Evolutionary conservation across 2,888 invertebrate species (phyloP), one percentile per base, ranked within the genome.

Genomic region (Nephrotoma appendiculata): DNA sequence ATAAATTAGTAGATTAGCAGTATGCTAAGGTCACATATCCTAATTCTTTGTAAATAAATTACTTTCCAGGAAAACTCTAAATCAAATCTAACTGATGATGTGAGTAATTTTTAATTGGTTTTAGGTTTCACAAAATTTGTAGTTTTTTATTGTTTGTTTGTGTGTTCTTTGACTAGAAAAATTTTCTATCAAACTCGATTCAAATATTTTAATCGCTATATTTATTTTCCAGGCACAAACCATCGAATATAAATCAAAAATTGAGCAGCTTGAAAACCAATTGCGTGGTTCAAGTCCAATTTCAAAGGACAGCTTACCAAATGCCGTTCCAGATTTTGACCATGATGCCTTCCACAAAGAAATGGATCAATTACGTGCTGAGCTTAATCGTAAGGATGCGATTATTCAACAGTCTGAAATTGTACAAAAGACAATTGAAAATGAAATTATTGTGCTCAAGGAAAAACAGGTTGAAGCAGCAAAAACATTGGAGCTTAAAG

Each of bases 241-340:
- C 3, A 90, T 91, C 88, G 91, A 90, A 7, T 91, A 91, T 88
- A 91, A 90, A 88, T 91, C 91, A 87, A 91, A 90, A 88, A 91
- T 91, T 41, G 88, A 89, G 45, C 90, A 90, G 87, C 88, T 91
- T 87, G 91, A 91, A 87, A 89, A 90, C 87, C 90, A 90, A 88
- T 88, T 91, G 19, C 89, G 88, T 0, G 88, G 71, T 71, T 31
- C n/a, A 9, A 71, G 71, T 1, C 31, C 71, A 31, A 71, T 71
- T 71, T 31, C 31, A 31, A 71, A 71, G 31, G 71, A 71, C 31
- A 71, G 71, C 31, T 9, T 71, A 71, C 7, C 31, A 71, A 31
- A 31, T 71, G 1, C 5, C 31, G 71, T 19, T 4, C 71, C 71
- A 5, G 9, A 71, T 3, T 71, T 71, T 9, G 42, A 84, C 42